Conservation (phyloP, 1,140 invertebrate species). For the Drosophila takahashii region DNA sequence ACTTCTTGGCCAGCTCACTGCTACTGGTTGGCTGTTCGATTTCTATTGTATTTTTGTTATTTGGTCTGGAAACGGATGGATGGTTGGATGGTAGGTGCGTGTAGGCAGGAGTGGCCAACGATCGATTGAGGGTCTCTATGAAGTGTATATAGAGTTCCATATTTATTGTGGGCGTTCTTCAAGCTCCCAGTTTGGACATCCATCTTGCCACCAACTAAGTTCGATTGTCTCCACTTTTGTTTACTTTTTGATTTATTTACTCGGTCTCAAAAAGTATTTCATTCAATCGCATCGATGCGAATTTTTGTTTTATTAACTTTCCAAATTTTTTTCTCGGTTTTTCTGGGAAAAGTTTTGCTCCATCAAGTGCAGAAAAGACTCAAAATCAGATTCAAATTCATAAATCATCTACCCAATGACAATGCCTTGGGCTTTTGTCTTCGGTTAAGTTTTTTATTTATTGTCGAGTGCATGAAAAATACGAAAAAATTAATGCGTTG, state of each 20-base stretch:
- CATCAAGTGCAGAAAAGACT: conserved; percentile 3
- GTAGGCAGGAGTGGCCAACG: conserved; percentile 64
- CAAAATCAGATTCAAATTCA: conserved; percentile 12
- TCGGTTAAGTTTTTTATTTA: conserved; percentile 27
- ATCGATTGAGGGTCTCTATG: conserved; percentile 40
- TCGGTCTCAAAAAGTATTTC: conserved; percentile 65
- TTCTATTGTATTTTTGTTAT: conserved; percentile 53
- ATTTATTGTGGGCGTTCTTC: conserved; percentile 51
- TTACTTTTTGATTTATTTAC: conserved; percentile 76
- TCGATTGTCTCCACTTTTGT: conserved; percentile 57
- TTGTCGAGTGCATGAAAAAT: conserved; percentile 39
- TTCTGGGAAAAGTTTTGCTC: conserved; percentile 17
- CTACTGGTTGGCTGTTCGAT: conserved; percentile 25
- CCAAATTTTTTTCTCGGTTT: conserved; percentile 7
- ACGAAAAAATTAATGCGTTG: conserved; percentile 68
- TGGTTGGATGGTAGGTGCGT: conserved; percentile 42
- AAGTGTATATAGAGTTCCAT: conserved; percentile 8
- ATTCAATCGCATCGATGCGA: conserved; percentile 53
- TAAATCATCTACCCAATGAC: conserved; percentile 38
- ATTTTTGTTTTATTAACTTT: conserved; percentile 38
- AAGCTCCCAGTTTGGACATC: conserved; percentile 40
- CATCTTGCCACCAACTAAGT: conserved; percentile 23
- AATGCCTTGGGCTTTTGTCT: conserved; percentile 40
- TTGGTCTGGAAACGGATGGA: conserved; percentile 16
- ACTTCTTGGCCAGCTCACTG: conserved; percentile 42